phyloP scores from a whole-genome alignment of 2,888 invertebrate genomes.

The Ryuthela nishihirai region DNA sequence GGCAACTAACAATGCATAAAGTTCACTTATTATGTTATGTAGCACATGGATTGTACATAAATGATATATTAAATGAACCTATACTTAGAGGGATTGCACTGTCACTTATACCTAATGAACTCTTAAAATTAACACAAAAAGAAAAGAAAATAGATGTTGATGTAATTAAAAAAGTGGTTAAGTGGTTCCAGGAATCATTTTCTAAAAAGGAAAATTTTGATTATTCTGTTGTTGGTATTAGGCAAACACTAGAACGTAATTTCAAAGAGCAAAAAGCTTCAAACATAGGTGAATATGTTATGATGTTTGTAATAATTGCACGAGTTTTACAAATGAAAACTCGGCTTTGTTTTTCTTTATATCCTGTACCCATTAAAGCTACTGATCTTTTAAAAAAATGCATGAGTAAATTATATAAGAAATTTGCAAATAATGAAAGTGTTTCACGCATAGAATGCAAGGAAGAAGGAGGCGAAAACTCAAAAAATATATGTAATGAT shows the following conservation, averaged over 20 bases:
- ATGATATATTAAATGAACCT: conserved; percentile 43
- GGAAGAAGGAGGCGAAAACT: too few species aligned
- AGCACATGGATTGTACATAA: conserved; percentile 69
- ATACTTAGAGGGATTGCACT: conserved; percentile 5
- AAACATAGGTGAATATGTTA: conserved; percentile 65
- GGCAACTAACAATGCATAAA: conserved; percentile 77
- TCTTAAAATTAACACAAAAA: too few species aligned
- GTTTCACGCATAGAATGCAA: too few species aligned
- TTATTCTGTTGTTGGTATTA: conserved; percentile 53
- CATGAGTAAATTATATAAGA: background rate
- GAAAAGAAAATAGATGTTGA: background rate
- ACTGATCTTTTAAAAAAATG: conserved; percentile 46
- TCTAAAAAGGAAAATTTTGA: background rate
- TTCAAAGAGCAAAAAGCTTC: conserved; percentile 53
- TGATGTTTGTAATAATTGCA: conserved; percentile 70
- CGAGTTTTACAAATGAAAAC: conserved; percentile 76
- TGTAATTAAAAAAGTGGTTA: background rate
- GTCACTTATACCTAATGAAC: conserved; percentile 6
- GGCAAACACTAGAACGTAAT: conserved; percentile 45
- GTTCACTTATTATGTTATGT: conserved; percentile 80
- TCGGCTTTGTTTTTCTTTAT: conserved; percentile 73
- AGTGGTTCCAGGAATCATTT: conserved; percentile 64
- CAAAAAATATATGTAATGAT: too few species aligned
- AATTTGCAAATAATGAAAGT: too few species aligned
- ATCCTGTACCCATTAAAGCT: conserved; percentile 69